These are phyloP conservation scores for Cottus gobio DNA, from an alignment of 2,113 vertebrate genomes.

Conservation along the genomic window DNA sequence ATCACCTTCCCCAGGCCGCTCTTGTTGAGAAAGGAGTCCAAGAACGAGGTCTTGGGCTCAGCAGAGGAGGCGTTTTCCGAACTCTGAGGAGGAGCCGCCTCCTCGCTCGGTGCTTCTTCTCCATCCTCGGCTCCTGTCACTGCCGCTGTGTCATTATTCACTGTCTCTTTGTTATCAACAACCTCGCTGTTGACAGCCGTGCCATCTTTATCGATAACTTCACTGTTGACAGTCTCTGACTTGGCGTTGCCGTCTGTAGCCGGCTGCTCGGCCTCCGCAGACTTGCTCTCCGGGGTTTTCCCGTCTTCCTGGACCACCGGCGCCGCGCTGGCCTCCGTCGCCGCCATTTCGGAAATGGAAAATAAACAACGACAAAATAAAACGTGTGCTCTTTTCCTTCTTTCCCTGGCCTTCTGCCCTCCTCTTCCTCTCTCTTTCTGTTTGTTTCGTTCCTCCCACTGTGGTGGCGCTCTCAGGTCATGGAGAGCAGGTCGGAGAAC, in stretches of 20 bases:
- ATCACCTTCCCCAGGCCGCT: slow-evolving; percentile 86
- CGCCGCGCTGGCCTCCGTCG: slow-evolving; percentile 78
- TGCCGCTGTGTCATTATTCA: slow-evolving; percentile 58
- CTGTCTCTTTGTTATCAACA: slow-evolving; percentile 72
- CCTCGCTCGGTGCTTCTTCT: slow-evolving; percentile 29
- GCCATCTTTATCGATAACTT: slow-evolving; percentile 63
- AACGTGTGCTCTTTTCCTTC: slow-evolving; percentile 48
- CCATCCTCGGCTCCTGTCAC: slow-evolving; percentile 31
- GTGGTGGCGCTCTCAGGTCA: slow-evolving; percentile 73
- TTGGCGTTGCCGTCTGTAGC: slow-evolving; percentile 40
- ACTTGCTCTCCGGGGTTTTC: slow-evolving; percentile 73
- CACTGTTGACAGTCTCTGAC: slow-evolving; percentile 70
- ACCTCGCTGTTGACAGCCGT: slow-evolving; percentile 52
- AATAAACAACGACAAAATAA: slow-evolving; percentile 57
- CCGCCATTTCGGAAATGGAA: slow-evolving; percentile 78
- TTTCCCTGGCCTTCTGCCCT: slow-evolving; percentile 66
- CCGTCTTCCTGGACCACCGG: slow-evolving; percentile 80
- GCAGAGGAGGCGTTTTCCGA: slow-evolving; percentile 68
- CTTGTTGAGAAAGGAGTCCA: slow-evolving; percentile 85
- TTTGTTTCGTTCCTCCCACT: slow-evolving; percentile 63
- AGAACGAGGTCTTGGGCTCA: slow-evolving; percentile 82
- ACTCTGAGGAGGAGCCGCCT: slow-evolving; percentile 60
- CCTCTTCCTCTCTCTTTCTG: slow-evolving; percentile 58
- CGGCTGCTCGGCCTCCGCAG: slow-evolving; percentile 60
- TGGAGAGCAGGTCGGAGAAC: slow-evolving; percentile 69